A percentile compares a stretch with the other conserved stretches of the same genome.
Conservation (phyloP, 1,140 invertebrate genomes). For the Orius laevigatus region DNA sequence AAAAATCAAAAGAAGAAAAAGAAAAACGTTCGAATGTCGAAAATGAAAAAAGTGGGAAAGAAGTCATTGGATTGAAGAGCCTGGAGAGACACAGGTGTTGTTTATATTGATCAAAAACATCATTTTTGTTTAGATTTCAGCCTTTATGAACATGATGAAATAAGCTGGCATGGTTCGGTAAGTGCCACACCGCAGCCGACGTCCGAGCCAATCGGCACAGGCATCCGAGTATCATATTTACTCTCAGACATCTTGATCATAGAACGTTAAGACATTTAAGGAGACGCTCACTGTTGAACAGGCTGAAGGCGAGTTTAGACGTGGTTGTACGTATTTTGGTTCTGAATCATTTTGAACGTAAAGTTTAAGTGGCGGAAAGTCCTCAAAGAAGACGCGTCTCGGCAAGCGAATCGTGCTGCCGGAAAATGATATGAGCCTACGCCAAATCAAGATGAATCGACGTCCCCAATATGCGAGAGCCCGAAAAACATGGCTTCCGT, state of each 20-base stretch:
- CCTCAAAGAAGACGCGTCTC: slow-evolving; percentile 7
- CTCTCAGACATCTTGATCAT: slow-evolving; percentile 8
- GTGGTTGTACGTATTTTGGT: not conserved
- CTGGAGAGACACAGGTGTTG: slow-evolving; percentile 7
- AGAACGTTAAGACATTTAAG: slow-evolving; percentile 7
- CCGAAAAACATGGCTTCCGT: slow-evolving; percentile 7
- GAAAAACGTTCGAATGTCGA: not conserved
- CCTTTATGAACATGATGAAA: slow-evolving; percentile 4
- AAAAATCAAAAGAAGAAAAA: slow-evolving; percentile 5
- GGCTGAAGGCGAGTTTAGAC: slow-evolving; percentile 3
- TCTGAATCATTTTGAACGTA: not conserved
- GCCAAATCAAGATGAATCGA: slow-evolving; percentile 7
- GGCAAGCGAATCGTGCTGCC: slow-evolving; percentile 2
- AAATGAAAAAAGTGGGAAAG: slow-evolving; percentile 7
- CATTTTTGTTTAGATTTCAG: slow-evolving; percentile 6
- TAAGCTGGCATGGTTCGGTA: not conserved
- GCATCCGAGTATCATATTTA: not conserved
- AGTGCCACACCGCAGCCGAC: slow-evolving; percentile 7
- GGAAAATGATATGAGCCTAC: not conserved
- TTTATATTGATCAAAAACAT: not conserved
- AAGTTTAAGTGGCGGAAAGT: slow-evolving; percentile 9
- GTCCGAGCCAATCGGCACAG: not conserved
- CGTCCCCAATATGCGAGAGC: not conserved
- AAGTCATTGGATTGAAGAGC: slow-evolving; percentile 6
- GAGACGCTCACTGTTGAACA: slow-evolving; percentile 6